Base-by-base conservation (phyloP, 2,113 vertebrate genomes). In the Mustela lutreola region DNA sequence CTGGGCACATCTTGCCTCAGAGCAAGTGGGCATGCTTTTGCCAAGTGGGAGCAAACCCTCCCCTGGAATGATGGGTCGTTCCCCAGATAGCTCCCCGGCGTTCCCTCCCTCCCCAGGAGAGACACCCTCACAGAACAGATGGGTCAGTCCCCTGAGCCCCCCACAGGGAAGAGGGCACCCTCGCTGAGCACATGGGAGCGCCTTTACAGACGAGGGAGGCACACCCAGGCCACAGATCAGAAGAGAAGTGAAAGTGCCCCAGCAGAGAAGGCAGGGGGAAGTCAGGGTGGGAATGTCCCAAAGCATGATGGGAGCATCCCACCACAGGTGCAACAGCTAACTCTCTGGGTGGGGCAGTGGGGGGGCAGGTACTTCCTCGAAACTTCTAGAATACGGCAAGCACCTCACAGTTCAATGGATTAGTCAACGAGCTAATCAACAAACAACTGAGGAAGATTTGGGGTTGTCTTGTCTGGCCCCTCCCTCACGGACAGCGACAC, bases 1-100 rank as follows among this genome's bases (percentile, higher is more conserved):
- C 36, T 5, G 39, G 50, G 39, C 0, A 0, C n/a, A 67, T 16
- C n/a, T 28, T 2, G 0, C 36, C 86, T 31, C 39, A n/a, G 48
- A 62, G 76, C 28, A 48, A 18, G 28, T 9, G 60, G 70, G 33
- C 21, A 11, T 21, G 10, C 48, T 36, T 67, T 31, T 67, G 60
- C 5, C 12, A 36, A 80, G 94, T 14, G 2, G 33, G 21, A 1
- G 3, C 16, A 24, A 4, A 11, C 83, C 11, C 5, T 5, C 24
- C 53, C 16, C 31, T 8, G 26, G 67, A 65, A 39, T 2, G 9
- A 33, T 0, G 0, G 58, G 60, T 21, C 62, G 7, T 60, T 18
- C 19, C 45, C 1, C 21, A 21, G 21, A 26, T n/a, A 65, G n/a
- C 62, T 53, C 28, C 33, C 5, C 22, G 11, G 70, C 11, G 4